Evolutionary conservation across 2,113 vertebrate species (phyloP).

Genomic region (Rhinopomastus cyanomelas): DNA sequence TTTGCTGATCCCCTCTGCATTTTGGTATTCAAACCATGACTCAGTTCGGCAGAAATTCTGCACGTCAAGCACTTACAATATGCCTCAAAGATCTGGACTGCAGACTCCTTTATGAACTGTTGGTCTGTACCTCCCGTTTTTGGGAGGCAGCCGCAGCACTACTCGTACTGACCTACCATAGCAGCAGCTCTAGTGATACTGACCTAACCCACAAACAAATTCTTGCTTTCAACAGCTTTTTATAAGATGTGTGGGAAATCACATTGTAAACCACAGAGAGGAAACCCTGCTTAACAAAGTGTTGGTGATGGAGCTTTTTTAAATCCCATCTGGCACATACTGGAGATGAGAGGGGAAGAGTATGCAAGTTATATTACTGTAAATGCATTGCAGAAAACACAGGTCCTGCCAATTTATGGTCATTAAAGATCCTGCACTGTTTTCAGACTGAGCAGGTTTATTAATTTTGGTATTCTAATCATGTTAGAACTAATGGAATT

Average conservation of each 20-base stretch:
- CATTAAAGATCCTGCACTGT: constrained; percentile 11
- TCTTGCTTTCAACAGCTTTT: background rate
- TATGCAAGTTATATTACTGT: background rate
- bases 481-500: constrained; percentile 22
- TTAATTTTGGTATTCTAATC: constrained; percentile 34
- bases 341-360: background rate
- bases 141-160: background rate
- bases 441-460: background rate
- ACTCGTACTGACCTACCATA: background rate
- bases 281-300: background rate
- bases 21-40: background rate
- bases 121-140: background rate
- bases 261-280: background rate
- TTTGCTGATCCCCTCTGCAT: background rate
- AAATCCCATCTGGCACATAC: background rate
- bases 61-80: background rate
- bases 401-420: constrained; percentile 14
- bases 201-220: background rate
- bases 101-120: background rate
- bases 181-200: background rate
- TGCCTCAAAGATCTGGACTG: background rate
- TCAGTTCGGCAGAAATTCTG: constrained; percentile 7
- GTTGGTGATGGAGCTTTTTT: background rate
- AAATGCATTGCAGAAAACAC: background rate
- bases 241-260: background rate